Conservation (phyloP, 2,113 vertebrate genomes). For the Steatornis caripensis region DNA sequence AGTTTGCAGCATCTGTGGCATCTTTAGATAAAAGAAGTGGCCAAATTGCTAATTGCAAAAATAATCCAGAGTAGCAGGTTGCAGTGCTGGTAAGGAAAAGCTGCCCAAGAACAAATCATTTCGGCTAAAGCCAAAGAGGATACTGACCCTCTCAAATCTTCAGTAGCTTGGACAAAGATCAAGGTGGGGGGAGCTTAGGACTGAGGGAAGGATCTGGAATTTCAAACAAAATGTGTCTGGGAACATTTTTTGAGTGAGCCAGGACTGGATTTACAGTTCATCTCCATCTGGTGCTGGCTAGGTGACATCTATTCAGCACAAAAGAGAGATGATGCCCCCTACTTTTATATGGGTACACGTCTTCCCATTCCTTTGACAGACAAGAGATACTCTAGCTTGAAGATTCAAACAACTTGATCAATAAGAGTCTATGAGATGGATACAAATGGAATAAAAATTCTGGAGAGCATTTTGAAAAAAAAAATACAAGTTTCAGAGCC, state of each 20-base stretch:
- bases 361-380: not conserved
- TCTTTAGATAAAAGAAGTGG: not conserved
- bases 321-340: not conserved
- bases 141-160: not conserved
- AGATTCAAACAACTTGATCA: not conserved
- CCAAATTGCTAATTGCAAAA: constrained; percentile 41
- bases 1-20: constrained; percentile 31
- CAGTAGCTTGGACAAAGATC: constrained; percentile 1
- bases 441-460: not conserved
- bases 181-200: not conserved
- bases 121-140: not conserved
- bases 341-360: not conserved
- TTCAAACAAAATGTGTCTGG: not conserved
- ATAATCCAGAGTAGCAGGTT: constrained; percentile 14
- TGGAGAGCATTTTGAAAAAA: not conserved
- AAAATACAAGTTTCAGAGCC: not conserved
- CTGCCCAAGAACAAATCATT: not conserved
- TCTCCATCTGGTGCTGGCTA: constrained; percentile 43
- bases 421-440: not conserved
- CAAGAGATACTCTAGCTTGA: not conserved
- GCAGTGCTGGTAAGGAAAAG: not conserved
- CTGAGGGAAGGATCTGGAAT: not conserved
- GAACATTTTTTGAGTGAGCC: not conserved
- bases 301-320: not conserved
- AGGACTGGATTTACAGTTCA: constrained; percentile 1